Conservation (phyloP, 2,113 vertebrate genomes). For the Natator depressus region DNA sequence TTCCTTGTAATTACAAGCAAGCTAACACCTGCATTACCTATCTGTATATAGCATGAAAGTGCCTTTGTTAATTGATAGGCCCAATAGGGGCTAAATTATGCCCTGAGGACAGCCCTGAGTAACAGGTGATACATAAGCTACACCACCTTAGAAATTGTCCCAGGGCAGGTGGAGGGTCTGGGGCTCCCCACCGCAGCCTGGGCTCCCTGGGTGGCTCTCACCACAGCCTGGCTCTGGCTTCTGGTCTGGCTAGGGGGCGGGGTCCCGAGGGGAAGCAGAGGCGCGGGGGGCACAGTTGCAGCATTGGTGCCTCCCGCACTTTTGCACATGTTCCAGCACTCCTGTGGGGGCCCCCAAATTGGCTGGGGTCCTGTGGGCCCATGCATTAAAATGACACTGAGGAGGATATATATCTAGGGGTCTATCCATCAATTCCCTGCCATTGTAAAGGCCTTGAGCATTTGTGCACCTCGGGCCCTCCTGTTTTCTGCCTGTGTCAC, state of each 20-base stretch:
- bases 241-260: too few species aligned
- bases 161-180: not conserved
- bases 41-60: not conserved
- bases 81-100: not conserved
- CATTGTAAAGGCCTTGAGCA: not conserved
- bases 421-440: not conserved
- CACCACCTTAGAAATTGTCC: not conserved
- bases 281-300: too few species aligned
- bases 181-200: too few species aligned
- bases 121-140: rapidly evolving
- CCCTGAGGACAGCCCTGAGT: not conserved
- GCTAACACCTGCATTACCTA: not conserved
- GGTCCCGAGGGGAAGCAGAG: too few species aligned
- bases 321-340: too few species aligned
- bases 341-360: too few species aligned
- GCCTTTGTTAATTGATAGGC: not conserved
- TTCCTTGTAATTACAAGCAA: not conserved
- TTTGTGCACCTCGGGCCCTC: not conserved
- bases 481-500: not conserved
- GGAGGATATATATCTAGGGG: not conserved
- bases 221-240: too few species aligned
- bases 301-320: too few species aligned
- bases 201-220: too few species aligned
- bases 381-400: not conserved
- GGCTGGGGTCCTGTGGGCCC: too few species aligned